phyloP scores from a whole-genome alignment of 2,888 invertebrate genomes.

The Melieria picta region DNA sequence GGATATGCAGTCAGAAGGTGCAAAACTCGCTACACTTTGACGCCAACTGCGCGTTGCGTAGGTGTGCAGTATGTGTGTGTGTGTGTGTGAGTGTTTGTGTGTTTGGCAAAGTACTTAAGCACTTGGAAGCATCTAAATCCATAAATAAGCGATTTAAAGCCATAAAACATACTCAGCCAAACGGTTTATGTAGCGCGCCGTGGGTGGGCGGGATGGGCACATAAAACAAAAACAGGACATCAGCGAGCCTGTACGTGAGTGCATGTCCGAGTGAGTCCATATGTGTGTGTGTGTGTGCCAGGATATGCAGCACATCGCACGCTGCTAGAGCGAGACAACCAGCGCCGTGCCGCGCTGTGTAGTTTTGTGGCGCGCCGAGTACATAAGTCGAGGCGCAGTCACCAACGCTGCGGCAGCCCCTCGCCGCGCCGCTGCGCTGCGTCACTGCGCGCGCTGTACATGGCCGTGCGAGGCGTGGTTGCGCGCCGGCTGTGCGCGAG shows the following conservation, averaged over 20 bases:
- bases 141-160: constrained; percentile 40
- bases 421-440: no score
- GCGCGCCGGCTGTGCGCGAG: no score
- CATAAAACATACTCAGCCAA: constrained; percentile 34
- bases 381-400: no score
- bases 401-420: no score
- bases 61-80: not conserved
- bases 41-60: not conserved
- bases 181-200: constrained; percentile 1
- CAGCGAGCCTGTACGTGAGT: not conserved
- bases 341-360: no score
- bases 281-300: not conserved
- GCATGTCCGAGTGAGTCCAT: no score
- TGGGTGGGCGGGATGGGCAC: no score
- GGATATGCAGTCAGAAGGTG: constrained; percentile 33
- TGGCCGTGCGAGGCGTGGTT: no score
- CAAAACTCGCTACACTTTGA: constrained; percentile 16
- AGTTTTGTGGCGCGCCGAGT: no score
- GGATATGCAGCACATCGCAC: no score
- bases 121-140: constrained; percentile 38
- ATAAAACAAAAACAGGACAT: constrained; percentile 13
- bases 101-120: constrained; percentile 36
- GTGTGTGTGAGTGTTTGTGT: constrained; percentile 17
- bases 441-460: no score
- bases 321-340: no score